Evolutionary conservation across 2,888 invertebrate species (phyloP), one percentile per base, ranked within the genome.

Genomic region (Dynastes tityus): DNA sequence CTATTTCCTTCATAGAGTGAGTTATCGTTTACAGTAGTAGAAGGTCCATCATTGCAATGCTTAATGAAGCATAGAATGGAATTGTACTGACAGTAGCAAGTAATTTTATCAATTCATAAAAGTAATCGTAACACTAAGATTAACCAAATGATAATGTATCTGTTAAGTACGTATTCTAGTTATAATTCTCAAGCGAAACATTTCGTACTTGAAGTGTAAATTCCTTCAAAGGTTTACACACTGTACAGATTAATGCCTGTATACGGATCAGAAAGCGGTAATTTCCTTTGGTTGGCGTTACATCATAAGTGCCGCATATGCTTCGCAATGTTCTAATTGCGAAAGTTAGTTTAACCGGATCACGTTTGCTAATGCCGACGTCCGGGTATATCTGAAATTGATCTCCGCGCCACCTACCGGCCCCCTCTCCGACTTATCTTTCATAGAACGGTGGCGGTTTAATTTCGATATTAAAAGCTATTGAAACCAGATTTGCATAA

Each of bases 391-490:
- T 74, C 73, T 74, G 73, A 74, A 73, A 71, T 71, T 71, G 71
- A 71, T 27, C 73, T 74, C 9, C 32, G 8, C 61, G 27, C 63
- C 27, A 74, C 49, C 65, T 68, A 11, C 68, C 49, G 68, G 11
- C 29, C n/a, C 27, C 27, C 51, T 51, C 11, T 51, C 51, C 51
- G 51, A 29, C 5, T 51, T 68, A 68, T 68, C 68, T 68, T 53
- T 22, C 13, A 2, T 16, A 29, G 22, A 13, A 16, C 51, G 11
- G 45, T 51, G 13, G 61, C 61, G 22, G 55, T 74, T 74, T 61
- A 74, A 74, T 74, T 63, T 63, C 73, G 61, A 74, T 61, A 74
- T 74, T 74, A 74, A 61, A 74, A 40, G 73, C 73, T 63, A 74
- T 74, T 74, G 61, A 63, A 51, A 61, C 27, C 61, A 55, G 61